These are phyloP conservation scores for Antitype chi DNA, from an alignment of 2,888 invertebrate species.

Conservation along the genomic window DNA sequence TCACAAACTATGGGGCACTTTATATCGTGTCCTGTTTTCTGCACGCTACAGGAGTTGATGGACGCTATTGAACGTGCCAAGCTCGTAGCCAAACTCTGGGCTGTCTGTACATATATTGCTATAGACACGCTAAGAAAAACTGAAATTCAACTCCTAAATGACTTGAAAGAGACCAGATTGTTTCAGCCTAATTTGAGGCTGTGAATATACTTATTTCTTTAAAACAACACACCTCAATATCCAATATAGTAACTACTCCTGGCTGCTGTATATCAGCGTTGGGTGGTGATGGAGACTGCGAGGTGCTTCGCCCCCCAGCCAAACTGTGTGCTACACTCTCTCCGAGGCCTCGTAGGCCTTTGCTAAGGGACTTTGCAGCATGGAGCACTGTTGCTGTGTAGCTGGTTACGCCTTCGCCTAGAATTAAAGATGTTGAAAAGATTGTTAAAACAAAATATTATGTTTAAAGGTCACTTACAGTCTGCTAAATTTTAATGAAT, in stretches of 20 bases:
- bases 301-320: conserved; percentile 92
- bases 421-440: conserved; percentile 3
- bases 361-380: conserved; percentile 98
- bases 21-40: no score
- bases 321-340: conserved; percentile 98
- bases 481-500: neutral
- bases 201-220: neutral
- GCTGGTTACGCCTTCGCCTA: conserved; percentile 95
- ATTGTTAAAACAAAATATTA: neutral
- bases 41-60: no score
- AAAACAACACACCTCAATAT: conserved; percentile 92
- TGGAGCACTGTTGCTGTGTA: conserved; percentile 98
- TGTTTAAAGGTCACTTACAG: neutral
- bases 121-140: neutral
- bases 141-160: neutral
- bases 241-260: conserved; percentile 97
- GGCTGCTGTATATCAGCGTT: conserved; percentile 93
- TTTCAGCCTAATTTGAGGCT: neutral
- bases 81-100: no score
- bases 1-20: no score
- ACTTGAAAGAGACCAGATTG: no score
- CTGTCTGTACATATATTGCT: no score
- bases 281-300: conserved; percentile 88
- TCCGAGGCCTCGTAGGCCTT: conserved; percentile 96
- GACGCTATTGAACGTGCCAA: no score